Percentiles rank a stretch among this genome's conserved stretches.
Evolutionary conservation across 2,797 vertebrate genomes (phyloP).

Genomic region (Chanos chanos): DNA sequence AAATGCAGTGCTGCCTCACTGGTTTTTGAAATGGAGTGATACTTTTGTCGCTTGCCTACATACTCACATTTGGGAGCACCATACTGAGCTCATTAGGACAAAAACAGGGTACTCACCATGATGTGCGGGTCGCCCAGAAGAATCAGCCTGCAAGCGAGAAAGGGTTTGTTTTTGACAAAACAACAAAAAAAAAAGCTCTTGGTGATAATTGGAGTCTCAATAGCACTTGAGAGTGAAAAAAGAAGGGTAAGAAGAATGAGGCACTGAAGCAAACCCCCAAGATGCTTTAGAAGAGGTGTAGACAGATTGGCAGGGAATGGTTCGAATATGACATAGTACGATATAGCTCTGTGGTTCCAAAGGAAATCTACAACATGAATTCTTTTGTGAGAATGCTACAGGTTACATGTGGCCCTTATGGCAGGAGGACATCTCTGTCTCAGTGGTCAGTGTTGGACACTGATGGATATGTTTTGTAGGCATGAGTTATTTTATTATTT

Average conservation of each 20-base stretch:
- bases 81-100: constrained; percentile 25
- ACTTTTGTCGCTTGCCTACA: too few species aligned
- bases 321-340: too few species aligned
- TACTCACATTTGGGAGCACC: neutral
- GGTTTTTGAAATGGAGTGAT: too few species aligned
- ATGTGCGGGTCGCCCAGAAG: constrained; percentile 1
- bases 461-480: constrained; percentile 69
- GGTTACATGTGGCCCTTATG: constrained; percentile 50
- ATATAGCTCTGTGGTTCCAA: neutral
- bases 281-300: neutral
- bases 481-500: constrained; percentile 71
- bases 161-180: constrained; percentile 43
- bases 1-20: too few species aligned
- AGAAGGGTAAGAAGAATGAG: constrained; percentile 26
- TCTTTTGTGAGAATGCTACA: constrained; percentile 26
- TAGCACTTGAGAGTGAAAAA: constrained; percentile 42
- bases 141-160: neutral
- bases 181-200: constrained; percentile 39
- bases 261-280: constrained; percentile 17
- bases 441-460: constrained; percentile 59
- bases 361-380: neutral
- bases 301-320: constrained; percentile 4
- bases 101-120: constrained; percentile 65
- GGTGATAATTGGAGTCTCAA: constrained; percentile 37
- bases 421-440: constrained; percentile 49